A percentile compares a stretch with the other conserved stretches of the same genome.
These are phyloP conservation scores for Phymatocera aterrima DNA, from an alignment of 2,888 invertebrate genomes.

Conservation along the genomic window DNA sequence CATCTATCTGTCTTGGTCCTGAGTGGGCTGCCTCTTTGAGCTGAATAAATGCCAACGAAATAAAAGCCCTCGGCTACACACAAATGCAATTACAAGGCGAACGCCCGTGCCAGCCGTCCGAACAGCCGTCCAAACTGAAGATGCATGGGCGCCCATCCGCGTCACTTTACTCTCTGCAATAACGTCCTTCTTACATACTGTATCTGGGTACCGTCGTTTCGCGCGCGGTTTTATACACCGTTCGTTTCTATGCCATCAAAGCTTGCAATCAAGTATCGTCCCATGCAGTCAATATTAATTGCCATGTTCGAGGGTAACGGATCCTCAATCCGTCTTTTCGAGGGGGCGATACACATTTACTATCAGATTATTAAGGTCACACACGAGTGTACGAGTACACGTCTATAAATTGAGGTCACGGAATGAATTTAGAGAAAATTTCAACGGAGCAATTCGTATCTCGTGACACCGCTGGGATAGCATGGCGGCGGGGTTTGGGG, in stretches of 20 bases:
- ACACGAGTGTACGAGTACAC: background rate
- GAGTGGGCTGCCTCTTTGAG: constrained; percentile 69
- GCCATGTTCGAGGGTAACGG: background rate
- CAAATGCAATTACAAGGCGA: constrained; percentile 68
- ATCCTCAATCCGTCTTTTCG: background rate
- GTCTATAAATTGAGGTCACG: background rate
- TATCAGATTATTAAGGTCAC: constrained; percentile 1
- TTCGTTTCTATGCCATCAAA: background rate
- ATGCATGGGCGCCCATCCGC: constrained; percentile 35
- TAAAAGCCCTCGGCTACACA: constrained; percentile 67
- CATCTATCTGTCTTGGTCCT: constrained; percentile 50
- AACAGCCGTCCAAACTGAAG: constrained; percentile 44
- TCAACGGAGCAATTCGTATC: background rate
- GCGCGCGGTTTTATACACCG: background rate
- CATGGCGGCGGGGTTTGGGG: background rate
- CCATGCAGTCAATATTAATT: background rate
- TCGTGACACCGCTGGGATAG: background rate
- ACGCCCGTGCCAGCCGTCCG: constrained; percentile 48
- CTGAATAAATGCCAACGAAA: constrained; percentile 69
- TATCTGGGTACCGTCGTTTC: background rate
- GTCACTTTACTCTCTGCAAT: constrained; percentile 37
- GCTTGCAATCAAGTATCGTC: background rate
- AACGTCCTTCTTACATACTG: background rate
- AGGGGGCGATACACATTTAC: background rate
- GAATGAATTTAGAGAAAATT: constrained; percentile 23